Conservation (phyloP, 2,113 vertebrate species). For the Cochlearius cochlearius region DNA sequence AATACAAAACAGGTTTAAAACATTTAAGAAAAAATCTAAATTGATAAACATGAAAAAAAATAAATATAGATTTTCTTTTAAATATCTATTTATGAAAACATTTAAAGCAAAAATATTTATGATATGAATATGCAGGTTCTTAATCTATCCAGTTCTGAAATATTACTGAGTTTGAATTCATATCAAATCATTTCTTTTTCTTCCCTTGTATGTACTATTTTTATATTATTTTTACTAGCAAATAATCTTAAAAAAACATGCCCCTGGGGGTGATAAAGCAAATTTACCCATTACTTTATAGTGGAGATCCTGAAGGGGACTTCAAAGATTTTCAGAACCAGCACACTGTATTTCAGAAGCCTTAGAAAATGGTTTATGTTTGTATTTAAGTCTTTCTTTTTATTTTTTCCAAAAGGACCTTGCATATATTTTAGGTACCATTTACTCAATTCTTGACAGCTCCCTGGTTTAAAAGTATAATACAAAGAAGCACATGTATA, state of each 20-base stretch:
- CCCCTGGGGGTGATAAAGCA: not conserved
- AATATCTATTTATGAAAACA: not conserved
- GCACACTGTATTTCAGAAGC: not conserved
- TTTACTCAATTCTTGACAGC: not conserved
- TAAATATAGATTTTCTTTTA: not conserved
- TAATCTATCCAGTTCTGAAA: not conserved
- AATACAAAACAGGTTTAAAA: not conserved
- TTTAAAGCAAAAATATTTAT: not conserved
- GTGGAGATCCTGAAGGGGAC: not conserved
- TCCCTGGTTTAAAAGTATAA: not conserved
- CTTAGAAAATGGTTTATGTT: not conserved
- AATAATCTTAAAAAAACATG: not conserved
- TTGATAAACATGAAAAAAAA: not conserved
- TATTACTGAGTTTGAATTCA: not conserved
- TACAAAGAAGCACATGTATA: not conserved
- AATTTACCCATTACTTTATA: not conserved
- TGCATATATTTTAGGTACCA: not conserved
- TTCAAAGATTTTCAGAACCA: not conserved
- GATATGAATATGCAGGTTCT: not conserved
- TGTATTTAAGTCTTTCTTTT: not conserved
- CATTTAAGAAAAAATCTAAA: not conserved
- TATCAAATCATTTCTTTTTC: not conserved
- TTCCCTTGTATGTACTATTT: not conserved
- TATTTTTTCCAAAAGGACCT: not conserved
- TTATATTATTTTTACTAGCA: not conserved